Percentiles rank a stretch among this genome's conserved stretches.
These are phyloP conservation scores for Heteromormyrus szaboi DNA, from an alignment of 2,797 vertebrate genomes.

Conservation along the genomic window DNA sequence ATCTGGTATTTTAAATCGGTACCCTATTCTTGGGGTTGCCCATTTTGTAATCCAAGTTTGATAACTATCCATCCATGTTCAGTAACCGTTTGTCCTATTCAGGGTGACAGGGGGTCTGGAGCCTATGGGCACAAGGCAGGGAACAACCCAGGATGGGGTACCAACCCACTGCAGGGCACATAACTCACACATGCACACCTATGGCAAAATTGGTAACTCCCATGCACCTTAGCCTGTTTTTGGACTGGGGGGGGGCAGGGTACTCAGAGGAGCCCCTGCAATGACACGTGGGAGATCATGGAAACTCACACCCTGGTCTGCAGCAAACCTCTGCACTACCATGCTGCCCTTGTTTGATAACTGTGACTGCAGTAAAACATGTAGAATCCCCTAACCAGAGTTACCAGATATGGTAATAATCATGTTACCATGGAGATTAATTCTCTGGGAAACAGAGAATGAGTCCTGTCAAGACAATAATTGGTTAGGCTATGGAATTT, in stretches of 20 bases:
- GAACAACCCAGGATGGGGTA: too few relatives aligned
- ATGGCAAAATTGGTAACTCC: neutral
- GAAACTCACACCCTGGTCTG: neutral
- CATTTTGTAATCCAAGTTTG: neutral
- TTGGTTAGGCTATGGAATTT: neutral
- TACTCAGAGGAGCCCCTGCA: neutral
- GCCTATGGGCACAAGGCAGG: neutral
- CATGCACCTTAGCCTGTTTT: neutral
- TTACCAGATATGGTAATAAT: conserved; percentile 50
- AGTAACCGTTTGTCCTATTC: neutral
- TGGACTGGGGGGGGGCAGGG: neutral
- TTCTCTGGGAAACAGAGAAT: conserved; percentile 72
- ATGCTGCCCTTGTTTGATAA: conserved; percentile 59
- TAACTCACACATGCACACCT: neutral
- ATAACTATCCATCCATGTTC: neutral
- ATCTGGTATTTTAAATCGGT: neutral
- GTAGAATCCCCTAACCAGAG: conserved; percentile 56
- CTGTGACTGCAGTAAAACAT: conserved; percentile 56
- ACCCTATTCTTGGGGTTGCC: neutral
- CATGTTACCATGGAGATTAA: conserved; percentile 57
- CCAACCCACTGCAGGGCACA: neutral
- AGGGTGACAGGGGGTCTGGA: neutral
- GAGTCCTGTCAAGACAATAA: conserved; percentile 29
- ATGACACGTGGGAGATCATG: neutral
- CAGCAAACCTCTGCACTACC: conserved; percentile 28